Percentiles rank a stretch among this genome's conserved stretches.
phyloP scores from a whole-genome alignment of 2,888 invertebrate species.

The Diaphora mendica region DNA sequence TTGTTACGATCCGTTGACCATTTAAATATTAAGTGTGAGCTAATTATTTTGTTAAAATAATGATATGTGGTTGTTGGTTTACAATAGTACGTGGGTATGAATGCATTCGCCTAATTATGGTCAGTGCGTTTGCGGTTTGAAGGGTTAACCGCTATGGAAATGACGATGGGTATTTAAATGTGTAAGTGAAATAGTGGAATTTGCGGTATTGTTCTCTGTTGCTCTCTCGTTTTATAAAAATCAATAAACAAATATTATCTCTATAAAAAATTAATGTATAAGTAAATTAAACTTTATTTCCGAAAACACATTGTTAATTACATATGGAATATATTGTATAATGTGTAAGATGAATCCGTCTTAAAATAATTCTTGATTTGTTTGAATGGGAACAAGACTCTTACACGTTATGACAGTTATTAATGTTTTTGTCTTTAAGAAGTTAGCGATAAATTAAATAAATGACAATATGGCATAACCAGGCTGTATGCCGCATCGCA shows the following conservation, averaged over 20 bases:
- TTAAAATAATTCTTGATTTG: too few species aligned
- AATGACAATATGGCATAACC: too few species aligned
- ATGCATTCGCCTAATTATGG: constrained; percentile 63
- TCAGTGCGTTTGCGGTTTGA: constrained; percentile 51
- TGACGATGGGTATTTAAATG: constrained; percentile 32
- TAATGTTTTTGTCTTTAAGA: too few species aligned
- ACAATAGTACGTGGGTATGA: constrained; percentile 61
- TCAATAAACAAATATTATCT: not conserved
- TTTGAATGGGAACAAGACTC: too few species aligned
- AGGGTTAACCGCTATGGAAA: constrained; percentile 44
- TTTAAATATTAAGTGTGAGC: constrained; percentile 67
- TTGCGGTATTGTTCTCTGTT: not conserved
- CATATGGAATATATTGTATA: too few species aligned
- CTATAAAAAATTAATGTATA: too few species aligned
- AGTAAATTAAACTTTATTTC: not conserved
- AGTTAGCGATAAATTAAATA: too few species aligned
- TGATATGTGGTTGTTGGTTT: constrained; percentile 59
- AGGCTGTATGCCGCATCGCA: too few species aligned
- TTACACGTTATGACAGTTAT: too few species aligned
- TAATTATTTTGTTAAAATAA: constrained; percentile 82
- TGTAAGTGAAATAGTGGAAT: not conserved
- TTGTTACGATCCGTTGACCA: constrained; percentile 69
- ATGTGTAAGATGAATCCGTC: too few species aligned
- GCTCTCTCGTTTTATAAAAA: not conserved
- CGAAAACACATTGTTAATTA: not conserved